Conservation (phyloP, 2,113 vertebrate genomes). For the Mus pahari region DNA sequence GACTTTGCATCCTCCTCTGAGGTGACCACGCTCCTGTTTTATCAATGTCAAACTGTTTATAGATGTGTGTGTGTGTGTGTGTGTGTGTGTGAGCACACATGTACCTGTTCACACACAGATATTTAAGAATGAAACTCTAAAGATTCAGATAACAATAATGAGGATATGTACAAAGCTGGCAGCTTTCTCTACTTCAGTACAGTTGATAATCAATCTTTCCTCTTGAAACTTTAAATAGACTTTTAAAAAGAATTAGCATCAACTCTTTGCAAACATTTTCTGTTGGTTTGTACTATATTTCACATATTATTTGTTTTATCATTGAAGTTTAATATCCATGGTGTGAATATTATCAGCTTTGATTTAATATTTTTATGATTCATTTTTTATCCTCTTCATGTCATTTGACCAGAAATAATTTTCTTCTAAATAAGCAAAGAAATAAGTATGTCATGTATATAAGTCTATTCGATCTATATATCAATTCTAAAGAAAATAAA, state of each 20-base stretch:
- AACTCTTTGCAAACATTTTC: background rate
- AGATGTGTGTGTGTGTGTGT: background rate
- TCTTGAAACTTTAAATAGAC: background rate
- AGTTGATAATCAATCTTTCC: background rate
- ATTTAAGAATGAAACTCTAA: background rate
- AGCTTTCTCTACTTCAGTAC: background rate
- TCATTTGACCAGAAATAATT: background rate
- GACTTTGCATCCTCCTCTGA: rapidly evolving
- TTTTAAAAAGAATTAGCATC: background rate
- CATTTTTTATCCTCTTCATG: background rate
- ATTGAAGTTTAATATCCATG: background rate
- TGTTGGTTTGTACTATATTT: background rate
- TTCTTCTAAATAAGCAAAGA: background rate
- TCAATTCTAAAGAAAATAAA: background rate
- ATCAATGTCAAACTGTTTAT: background rate
- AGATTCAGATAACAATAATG: background rate
- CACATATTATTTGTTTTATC: background rate
- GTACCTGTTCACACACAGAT: background rate
- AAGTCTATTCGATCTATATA: background rate
- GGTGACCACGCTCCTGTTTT: background rate
- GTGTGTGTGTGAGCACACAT: background rate
- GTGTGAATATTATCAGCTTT: background rate
- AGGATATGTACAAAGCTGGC: background rate
- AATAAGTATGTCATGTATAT: background rate
- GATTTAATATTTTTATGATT: background rate